Conservation (phyloP, 2,888 invertebrate genomes). For the Sminthurinus aureus region DNA sequence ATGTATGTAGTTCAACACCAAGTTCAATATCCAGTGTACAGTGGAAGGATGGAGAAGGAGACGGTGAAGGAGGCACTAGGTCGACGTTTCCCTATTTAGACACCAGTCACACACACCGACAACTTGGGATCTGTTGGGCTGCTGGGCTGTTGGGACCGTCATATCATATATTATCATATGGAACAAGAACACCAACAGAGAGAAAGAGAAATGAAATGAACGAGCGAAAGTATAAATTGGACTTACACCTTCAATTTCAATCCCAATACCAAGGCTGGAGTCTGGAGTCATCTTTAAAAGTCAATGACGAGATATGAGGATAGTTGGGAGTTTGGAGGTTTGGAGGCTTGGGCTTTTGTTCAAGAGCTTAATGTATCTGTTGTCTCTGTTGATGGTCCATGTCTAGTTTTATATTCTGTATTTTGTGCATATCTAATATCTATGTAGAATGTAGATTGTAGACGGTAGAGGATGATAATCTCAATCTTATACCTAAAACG, state of each 20-base stretch:
- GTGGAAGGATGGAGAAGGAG: too few species aligned
- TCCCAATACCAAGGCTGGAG: neutral
- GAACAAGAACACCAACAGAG: neutral
- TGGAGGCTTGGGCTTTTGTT: neutral
- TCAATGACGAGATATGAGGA: slow-evolving; percentile 6
- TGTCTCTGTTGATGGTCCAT: too few species aligned
- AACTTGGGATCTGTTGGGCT: neutral
- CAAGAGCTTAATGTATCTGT: neutral
- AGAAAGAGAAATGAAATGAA: neutral
- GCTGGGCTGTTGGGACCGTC: neutral
- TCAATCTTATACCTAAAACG: neutral
- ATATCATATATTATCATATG: neutral
- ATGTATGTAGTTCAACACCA: neutral
- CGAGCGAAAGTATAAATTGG: slow-evolving; percentile 11
- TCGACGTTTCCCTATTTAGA: neutral
- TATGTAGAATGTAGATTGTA: too few species aligned
- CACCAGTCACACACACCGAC: too few species aligned
- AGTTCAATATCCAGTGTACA: neutral
- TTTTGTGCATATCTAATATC: neutral
- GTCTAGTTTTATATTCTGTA: too few species aligned
- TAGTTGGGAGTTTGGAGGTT: neutral
- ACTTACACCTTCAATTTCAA: neutral
- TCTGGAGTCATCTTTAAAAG: neutral
- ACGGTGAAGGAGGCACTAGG: neutral
- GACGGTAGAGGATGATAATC: neutral